phyloP scores from a whole-genome alignment of 2,113 vertebrate genomes.

The Pachyramphus minor region DNA sequence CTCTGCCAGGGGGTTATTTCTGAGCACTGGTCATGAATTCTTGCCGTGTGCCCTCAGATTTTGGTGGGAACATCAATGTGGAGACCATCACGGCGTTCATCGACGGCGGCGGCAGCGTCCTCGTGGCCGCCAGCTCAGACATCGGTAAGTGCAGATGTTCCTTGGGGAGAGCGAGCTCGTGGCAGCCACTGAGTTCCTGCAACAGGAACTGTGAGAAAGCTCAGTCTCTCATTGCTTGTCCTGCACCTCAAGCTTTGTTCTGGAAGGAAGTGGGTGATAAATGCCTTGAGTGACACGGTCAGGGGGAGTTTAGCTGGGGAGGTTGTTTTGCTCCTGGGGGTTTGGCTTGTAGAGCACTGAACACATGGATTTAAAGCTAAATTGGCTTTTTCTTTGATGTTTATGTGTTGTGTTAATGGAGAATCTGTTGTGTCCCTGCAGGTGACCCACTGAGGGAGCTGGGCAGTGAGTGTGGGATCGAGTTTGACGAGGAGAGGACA shows the following conservation, averaged over 20 bases:
- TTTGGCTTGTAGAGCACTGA: rapidly evolving
- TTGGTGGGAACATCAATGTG: slow-evolving; percentile 94
- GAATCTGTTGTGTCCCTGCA: background rate
- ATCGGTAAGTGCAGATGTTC: slow-evolving; percentile 76
- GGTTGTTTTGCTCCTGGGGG: rapidly evolving
- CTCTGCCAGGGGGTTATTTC: rapidly evolving
- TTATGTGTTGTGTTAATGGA: rapidly evolving
- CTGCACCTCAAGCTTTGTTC: background rate
- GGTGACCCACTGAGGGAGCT: slow-evolving; percentile 95
- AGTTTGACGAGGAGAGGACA: slow-evolving; percentile 98
- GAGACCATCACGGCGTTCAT: slow-evolving; percentile 96
- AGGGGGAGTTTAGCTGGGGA: background rate
- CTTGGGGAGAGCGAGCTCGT: rapidly evolving
- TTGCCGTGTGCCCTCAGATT: slow-evolving; percentile 77
- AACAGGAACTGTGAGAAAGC: background rate
- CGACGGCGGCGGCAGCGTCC: slow-evolving; percentile 91
- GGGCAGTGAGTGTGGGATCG: slow-evolving; percentile 95
- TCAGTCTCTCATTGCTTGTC: background rate
- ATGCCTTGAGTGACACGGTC: rapidly evolving
- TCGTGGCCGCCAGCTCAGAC: slow-evolving; percentile 91
- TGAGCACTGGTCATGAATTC: background rate
- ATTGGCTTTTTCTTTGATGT: background rate
- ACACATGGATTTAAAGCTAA: rapidly evolving
- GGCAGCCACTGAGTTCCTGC: background rate
- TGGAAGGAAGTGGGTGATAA: background rate